Base-by-base conservation (phyloP, 2,113 vertebrate species). In the Alosa alosa region DNA sequence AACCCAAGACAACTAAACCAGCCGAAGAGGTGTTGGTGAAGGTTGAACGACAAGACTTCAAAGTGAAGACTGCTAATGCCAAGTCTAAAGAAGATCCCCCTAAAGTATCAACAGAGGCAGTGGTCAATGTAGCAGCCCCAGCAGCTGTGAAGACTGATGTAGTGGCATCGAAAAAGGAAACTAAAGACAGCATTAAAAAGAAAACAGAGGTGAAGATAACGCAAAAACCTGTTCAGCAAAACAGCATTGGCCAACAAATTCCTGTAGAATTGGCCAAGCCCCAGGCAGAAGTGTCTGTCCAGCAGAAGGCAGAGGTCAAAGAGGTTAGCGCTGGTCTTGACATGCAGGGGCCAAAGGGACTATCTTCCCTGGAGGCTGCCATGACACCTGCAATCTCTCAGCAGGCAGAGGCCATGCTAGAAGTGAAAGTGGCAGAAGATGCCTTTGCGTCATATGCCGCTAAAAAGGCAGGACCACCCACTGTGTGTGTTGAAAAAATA, bases 401-500 rank as follows among this genome's bases (percentile, higher is more conserved):
- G 36, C 72, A 78, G 25, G 31, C 18, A 52, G 86, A 72, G 45
- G 55, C 57, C 45, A 86, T 64, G 46, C 31, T 60, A 36, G 84
- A 82, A 45, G 49, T 31, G 72, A 83, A 85, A 57, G 17, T 15
- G 57, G 49, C 25, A 45, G 41, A 87, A 85, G 85, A 57, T 47
- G 13, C 88, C 11, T 55, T 49, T 44, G 81, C 50, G 83, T 55
- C 57, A 31, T 11, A 15, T 83, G 49, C 83, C 5, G 82, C 60
- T 55, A 31, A 39, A 18, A 18, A 90, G 75, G 68, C 44, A 36
- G 87, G 85, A 31, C 72, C 89, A 83, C 47, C 72, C 3, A 86
- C 81, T 85, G 46, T 87, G 3, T 50, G 85, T 81, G 88, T 85
- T 85, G 88, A 90, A 88, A 90, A 91, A 91, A 93, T 82, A 17